These are phyloP conservation scores for Brachystomella parvula DNA, from an alignment of 1,140 invertebrate genomes.

Conservation along the genomic window DNA sequence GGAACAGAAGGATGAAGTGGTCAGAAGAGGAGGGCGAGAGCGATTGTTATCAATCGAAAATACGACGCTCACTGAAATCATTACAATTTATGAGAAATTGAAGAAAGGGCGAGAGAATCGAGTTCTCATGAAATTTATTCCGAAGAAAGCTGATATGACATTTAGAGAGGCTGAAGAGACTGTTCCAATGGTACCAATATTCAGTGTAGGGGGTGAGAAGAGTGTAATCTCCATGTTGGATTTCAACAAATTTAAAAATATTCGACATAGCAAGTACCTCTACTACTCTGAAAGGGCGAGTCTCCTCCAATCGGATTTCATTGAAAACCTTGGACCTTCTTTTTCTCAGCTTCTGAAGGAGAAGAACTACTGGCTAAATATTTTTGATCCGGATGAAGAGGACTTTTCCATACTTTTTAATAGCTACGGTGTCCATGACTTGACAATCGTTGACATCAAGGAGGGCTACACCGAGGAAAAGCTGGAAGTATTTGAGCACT, in stretches of 20 bases:
- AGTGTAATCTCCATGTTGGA: constrained; percentile 1
- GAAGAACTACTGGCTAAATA: not conserved
- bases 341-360: not conserved
- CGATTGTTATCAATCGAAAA: constrained; percentile 3
- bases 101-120: constrained; percentile 13
- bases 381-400: not conserved
- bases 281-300: constrained; percentile 4
- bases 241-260: constrained; percentile 15
- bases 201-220: not conserved
- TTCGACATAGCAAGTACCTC: constrained; percentile 2
- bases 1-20: not conserved
- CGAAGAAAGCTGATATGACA: not conserved
- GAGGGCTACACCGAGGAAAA: constrained; percentile 10
- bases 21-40: not conserved
- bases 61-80: constrained; percentile 14
- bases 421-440: not conserved
- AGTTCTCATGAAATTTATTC: not conserved
- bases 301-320: constrained; percentile 2
- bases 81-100: constrained; percentile 19
- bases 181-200: not conserved
- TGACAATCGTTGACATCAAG: not conserved
- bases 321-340: not conserved
- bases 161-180: not conserved
- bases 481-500: constrained; percentile 7
- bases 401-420: not conserved